Evolutionary conservation across 2,113 vertebrate genomes (phyloP), one percentile per base, ranked within the genome.

Genomic region (Damaliscus lunatus): DNA sequence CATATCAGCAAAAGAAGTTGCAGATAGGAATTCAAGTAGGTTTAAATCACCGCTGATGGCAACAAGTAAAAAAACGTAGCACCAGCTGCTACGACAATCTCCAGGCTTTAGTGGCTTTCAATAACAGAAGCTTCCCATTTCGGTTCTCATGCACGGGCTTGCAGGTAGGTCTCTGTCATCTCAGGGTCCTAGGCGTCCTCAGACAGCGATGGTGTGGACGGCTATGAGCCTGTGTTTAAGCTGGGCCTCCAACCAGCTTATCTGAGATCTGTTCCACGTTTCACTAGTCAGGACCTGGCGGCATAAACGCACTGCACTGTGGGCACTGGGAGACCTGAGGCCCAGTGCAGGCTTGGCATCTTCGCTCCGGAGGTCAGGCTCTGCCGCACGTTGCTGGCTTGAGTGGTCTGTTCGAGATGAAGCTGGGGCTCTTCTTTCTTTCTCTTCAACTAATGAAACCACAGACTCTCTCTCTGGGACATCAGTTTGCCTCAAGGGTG

Each of bases 341-440:
- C 13, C 31, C 0, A 3, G 4, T 19, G 27, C 19, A 7, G 27
- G 23, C 36, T 25, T 0, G 12, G 57, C 10, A 33, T 71, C 57
- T 91, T 50, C 4, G 16, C 29, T 36, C 14, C 1, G 23, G 78
- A 78, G 59, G 29, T 43, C 4, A 0, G n/a, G 33, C 8, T 60
- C 25, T 27, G 25, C 59, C 1, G 1, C 43, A 11, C 0, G 5
- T n/a, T 9, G 21, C 13, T 40, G 59, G 82, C 50, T 67, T 48
- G 64, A 31, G 31, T n/a, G 80, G 40, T 5, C 8, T 88, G 55
- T 36, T 81, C 1, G 29, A 48, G 31, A 62, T 48, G 71, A 77
- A 86, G 14, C 19, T 78, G 21, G 57, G 16, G 3, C 12, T 3
- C 46, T 67, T 85, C 12, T 6, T 80, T 55, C 48, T 3, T 78